Evolutionary conservation across 2,888 invertebrate genomes (phyloP), one percentile per base, ranked within the genome.

Genomic region (Drosophila putrida): DNA sequence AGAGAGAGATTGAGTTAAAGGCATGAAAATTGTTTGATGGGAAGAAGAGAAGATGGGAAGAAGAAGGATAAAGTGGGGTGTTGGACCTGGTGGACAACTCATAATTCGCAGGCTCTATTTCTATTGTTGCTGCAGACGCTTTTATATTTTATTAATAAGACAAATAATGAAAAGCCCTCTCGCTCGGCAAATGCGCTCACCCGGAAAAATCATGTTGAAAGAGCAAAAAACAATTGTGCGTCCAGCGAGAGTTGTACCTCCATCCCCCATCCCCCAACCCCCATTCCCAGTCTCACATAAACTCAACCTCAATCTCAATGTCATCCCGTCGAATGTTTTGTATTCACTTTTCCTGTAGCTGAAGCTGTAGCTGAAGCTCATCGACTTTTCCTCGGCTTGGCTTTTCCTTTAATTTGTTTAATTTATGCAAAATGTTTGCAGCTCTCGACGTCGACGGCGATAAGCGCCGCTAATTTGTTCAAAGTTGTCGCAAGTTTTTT

Each of bases 401-500:
- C 76, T 85, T 80, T 86, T 55, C 64, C 43, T 57, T 57, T 75
- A 87, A 89, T 87, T 90, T 82, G 81, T 80, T 90, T 89, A 90
- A 86, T 90, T 86, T 86, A 86, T 89, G 85, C 90, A 90, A 90
- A 85, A 87, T 87, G 88, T 82, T 85, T 66, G 73, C 66, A 38
- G 68, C 69, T 20, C 20, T 43, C 31, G 59, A 33, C 69, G 44
- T 43, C 47, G 66, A n/a, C n/a, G 64, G 33, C 80, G 88, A 84
- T 84, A 84, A 84, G 86, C 83, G 74, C 64, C 76, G 75, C 75
- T 78, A 86, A 88, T 87, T 85, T 90, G 90, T 71, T 83, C 74
- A 80, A 89, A 89, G 62, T 80, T 83, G 87, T 75, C 72, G 72
- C 72, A 83, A 86, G 67, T 80, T 73, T 71, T 70, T 70, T 47